These are phyloP conservation scores for Copsychus sechellarum DNA, from an alignment of 2,113 vertebrate genomes.

Conservation along the genomic window DNA sequence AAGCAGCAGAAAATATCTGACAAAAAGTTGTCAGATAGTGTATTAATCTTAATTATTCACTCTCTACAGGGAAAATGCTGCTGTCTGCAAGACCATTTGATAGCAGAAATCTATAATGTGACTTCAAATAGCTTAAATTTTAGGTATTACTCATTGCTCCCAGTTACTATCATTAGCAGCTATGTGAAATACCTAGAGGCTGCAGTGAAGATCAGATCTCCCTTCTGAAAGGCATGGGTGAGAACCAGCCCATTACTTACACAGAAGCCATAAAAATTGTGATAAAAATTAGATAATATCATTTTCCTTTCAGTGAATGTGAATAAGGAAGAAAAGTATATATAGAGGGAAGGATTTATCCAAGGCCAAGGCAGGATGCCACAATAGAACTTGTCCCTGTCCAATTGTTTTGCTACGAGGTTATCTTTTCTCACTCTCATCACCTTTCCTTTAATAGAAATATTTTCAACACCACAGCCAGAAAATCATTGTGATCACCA, in stretches of 20 bases:
- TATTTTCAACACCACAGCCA: not conserved
- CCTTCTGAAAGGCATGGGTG: not conserved
- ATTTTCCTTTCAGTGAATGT: not conserved
- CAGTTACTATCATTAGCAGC: not conserved
- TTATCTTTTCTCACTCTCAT: not conserved
- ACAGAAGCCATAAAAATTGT: not conserved
- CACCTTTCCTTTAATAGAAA: not conserved
- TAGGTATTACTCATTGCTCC: not conserved
- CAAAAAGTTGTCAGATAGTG: not conserved
- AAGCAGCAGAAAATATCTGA: not conserved
- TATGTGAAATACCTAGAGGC: not conserved
- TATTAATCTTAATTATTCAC: constrained; percentile 38
- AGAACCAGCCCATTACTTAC: not conserved
- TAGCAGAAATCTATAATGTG: constrained; percentile 1
- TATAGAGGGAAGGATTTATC: not conserved
- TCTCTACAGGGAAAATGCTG: not conserved
- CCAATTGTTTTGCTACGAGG: not conserved
- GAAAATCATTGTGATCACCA: not conserved
- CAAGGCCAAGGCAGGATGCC: not conserved
- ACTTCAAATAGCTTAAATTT: constrained; percentile 12
- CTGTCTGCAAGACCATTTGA: not conserved
- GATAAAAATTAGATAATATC: not conserved
- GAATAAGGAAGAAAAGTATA: not conserved
- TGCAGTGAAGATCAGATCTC: not conserved
- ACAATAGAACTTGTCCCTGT: not conserved